These are phyloP conservation scores for Yponomeuta sedellus DNA, from an alignment of 2,888 invertebrate genomes.

Conservation along the genomic window DNA sequence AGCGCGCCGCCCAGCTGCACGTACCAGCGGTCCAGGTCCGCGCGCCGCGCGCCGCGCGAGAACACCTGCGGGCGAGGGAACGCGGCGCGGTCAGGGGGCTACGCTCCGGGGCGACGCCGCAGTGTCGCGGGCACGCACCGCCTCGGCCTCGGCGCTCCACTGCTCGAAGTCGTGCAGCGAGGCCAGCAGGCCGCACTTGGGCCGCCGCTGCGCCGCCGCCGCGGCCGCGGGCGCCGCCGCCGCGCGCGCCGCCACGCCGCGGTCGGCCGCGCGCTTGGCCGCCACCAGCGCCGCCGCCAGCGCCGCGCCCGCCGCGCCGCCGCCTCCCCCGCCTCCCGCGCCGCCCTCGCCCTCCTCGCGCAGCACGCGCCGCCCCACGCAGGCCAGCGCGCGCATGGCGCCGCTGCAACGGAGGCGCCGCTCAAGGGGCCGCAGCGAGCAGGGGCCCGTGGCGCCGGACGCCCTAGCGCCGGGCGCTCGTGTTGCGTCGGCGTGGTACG, in stretches of 20 bases:
- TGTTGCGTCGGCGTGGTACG: no score
- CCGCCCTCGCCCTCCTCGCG: conserved; percentile 76
- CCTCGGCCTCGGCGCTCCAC: conserved; percentile 90
- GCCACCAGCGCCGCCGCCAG: conserved; percentile 32
- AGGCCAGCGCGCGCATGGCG: conserved; percentile 94
- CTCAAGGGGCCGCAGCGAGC: no score
- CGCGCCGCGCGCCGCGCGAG: conserved; percentile 85
- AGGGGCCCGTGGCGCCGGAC: no score
- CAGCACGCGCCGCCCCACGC: conserved; percentile 94
- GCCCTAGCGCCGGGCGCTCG: no score
- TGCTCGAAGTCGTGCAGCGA: conserved; percentile 80
- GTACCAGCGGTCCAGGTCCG: conserved; percentile 96
- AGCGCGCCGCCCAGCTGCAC: conserved; percentile 78
- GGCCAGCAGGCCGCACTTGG: conserved; percentile 88
- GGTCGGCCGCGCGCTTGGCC: conserved; percentile 84
- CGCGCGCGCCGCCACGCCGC: conserved; percentile 90
- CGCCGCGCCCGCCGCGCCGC: conserved; percentile 49
- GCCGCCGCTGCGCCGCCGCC: conserved; percentile 85
- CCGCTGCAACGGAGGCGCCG: conserved; percentile 77
- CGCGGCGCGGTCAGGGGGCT: no score
- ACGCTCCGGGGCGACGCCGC: no score
- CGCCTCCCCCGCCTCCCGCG: conserved; percentile 38
- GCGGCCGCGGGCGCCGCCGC: conserved; percentile 84
- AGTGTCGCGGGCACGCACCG: conserved; percentile 57
- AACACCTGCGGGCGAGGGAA: conserved; percentile 55